These are phyloP conservation scores for Rhingia rostrata DNA, from an alignment of 2,888 invertebrate species.

Conservation along the genomic window DNA sequence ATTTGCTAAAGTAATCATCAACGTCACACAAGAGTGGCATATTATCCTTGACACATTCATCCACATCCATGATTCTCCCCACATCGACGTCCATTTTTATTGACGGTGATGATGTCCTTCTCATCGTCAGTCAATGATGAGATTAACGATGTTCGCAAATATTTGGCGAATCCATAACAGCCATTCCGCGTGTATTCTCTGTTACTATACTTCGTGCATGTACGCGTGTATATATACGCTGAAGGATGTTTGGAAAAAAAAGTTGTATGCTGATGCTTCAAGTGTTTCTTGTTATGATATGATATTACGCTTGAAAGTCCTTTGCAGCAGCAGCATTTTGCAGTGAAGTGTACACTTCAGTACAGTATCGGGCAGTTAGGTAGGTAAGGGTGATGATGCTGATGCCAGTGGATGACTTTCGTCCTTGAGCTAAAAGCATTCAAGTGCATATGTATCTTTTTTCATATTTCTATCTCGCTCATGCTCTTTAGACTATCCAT, in stretches of 20 bases:
- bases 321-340: conserved; percentile 63
- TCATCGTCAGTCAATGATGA: conserved; percentile 72
- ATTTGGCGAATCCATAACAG: conserved; percentile 62
- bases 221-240: background rate
- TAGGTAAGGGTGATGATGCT: background rate
- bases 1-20: conserved; percentile 62
- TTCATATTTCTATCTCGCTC: conserved; percentile 2
- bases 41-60: conserved; percentile 63
- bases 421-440: conserved; percentile 73
- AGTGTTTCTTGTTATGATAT: conserved; percentile 74
- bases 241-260: conserved; percentile 46
- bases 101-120: conserved; percentile 63
- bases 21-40: conserved; percentile 50
- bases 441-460: conserved; percentile 64
- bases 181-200: conserved; percentile 3
- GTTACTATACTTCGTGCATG: background rate
- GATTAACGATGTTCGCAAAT: conserved; percentile 75
- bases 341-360: conserved; percentile 40
- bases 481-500: conserved; percentile 45
- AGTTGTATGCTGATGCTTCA: conserved; percentile 62
- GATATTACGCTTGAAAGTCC: conserved; percentile 70
- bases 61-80: conserved; percentile 8
- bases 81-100: conserved; percentile 38
- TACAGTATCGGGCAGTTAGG: background rate
- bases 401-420: conserved; percentile 47